phyloP scores from a whole-genome alignment of 2,797 vertebrate species.

The Cossypha heuglini region DNA sequence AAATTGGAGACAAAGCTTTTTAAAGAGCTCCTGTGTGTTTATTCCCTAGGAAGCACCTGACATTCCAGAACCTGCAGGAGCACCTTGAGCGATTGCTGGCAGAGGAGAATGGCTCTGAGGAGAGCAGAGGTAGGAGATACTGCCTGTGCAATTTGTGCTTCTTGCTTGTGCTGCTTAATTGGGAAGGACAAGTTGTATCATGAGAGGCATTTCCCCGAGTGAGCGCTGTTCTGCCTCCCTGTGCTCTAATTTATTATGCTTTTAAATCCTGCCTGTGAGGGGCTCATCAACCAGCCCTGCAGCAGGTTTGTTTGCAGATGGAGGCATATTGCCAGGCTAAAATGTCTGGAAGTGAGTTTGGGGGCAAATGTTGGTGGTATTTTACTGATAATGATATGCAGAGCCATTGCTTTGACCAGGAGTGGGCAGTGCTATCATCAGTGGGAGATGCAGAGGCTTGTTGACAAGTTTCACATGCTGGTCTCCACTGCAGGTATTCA shows the following conservation, averaged over 20 bases:
- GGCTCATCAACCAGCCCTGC: background rate
- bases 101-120: conserved; percentile 79
- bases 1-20: background rate
- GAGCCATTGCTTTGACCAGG: background rate
- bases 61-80: conserved; percentile 89
- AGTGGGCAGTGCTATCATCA: background rate
- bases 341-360: background rate
- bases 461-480: background rate
- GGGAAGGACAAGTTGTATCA: background rate
- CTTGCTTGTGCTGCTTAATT: background rate
- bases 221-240: background rate
- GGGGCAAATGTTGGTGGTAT: background rate
- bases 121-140: conserved; percentile 76
- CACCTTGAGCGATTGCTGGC: conserved; percentile 86
- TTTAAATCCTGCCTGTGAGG: background rate
- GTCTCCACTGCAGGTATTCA: background rate
- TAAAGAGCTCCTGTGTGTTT: conserved; percentile 15
- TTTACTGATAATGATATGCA: background rate
- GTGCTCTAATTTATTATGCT: background rate
- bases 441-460: background rate
- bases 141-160: background rate
- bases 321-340: background rate
- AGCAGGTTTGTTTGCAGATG: background rate
- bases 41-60: conserved; percentile 84
- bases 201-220: background rate